Conservation (phyloP, 1,140 invertebrate genomes). For the Heliothis virescens region DNA sequence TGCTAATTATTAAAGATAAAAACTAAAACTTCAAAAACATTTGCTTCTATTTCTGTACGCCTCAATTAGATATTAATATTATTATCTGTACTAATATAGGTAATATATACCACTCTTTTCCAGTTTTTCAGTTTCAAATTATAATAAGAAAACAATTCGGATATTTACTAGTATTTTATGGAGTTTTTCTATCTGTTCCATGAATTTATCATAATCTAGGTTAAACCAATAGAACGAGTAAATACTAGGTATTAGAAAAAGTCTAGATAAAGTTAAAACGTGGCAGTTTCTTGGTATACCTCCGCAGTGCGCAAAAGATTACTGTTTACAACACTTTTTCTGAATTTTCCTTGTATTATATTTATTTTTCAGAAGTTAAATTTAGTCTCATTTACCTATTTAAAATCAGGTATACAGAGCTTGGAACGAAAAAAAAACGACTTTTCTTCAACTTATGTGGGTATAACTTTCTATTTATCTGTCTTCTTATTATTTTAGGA, state of each 20-base stretch:
- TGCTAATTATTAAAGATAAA: too few relatives aligned
- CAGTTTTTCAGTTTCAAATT: too few relatives aligned
- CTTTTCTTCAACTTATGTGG: too few relatives aligned
- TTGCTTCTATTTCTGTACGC: too few relatives aligned
- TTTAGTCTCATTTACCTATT: neutral
- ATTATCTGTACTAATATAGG: too few relatives aligned
- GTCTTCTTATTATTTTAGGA: neutral
- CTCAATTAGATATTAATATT: too few relatives aligned
- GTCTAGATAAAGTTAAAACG: slow-evolving; percentile 7
- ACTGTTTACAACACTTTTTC: neutral
- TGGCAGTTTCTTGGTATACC: neutral
- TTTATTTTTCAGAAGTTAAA: neutral
- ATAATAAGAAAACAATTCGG: too few relatives aligned
- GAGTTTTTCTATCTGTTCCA: neutral
- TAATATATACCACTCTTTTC: too few relatives aligned
- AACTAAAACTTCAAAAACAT: too few relatives aligned
- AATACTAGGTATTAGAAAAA: neutral
- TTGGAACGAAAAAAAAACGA: too few relatives aligned
- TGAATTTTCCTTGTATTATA: neutral
- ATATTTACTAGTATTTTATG: too few relatives aligned
- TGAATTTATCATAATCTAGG: slow-evolving; percentile 5
- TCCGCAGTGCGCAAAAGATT: slow-evolving; percentile 35
- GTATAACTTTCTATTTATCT: neutral
- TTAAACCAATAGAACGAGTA: neutral
- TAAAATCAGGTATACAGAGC: too few relatives aligned